Percentiles rank a stretch among this genome's conserved stretches.
These are phyloP conservation scores for Allygus modestus DNA, from an alignment of 2,888 invertebrate species.

Conservation along the genomic window DNA sequence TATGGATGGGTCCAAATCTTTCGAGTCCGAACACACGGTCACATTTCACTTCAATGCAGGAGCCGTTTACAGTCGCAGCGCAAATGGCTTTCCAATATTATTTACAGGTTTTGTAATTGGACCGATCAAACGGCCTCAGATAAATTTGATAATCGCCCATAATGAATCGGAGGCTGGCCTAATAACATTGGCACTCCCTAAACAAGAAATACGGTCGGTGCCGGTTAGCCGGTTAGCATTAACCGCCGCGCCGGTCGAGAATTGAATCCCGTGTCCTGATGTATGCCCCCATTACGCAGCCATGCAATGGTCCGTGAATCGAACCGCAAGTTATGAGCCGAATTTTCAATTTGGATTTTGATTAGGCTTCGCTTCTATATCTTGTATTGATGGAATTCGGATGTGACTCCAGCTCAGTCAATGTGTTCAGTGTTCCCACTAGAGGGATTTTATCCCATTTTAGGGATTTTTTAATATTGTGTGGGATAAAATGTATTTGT, in stretches of 20 bases:
- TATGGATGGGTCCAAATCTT: no score
- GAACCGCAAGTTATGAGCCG: slow-evolving; percentile 26
- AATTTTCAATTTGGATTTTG: slow-evolving; percentile 36
- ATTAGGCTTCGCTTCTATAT: slow-evolving; percentile 3
- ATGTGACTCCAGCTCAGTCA: background rate
- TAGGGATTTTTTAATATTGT: no score
- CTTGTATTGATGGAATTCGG: slow-evolving; percentile 17
- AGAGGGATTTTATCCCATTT: no score
- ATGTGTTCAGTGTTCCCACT: no score
- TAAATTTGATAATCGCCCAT: slow-evolving; percentile 23
- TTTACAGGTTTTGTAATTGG: slow-evolving; percentile 19
- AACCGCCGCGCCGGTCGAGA: background rate
- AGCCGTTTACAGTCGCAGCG: no score
- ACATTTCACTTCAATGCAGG: no score
- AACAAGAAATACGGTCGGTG: slow-evolving; percentile 1
- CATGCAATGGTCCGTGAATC: slow-evolving; percentile 22
- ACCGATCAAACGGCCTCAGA: background rate
- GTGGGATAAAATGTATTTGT: no score
- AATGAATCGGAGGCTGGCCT: slow-evolving; percentile 19
- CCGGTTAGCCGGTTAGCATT: background rate
- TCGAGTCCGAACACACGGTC: no score
- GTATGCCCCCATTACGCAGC: slow-evolving; percentile 23
- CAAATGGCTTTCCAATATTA: no score
- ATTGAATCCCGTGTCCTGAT: slow-evolving; percentile 12
- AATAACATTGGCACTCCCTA: slow-evolving; percentile 41